These are phyloP conservation scores for Dermolepida albohirtum DNA, from an alignment of 2,888 invertebrate genomes.

Conservation along the genomic window DNA sequence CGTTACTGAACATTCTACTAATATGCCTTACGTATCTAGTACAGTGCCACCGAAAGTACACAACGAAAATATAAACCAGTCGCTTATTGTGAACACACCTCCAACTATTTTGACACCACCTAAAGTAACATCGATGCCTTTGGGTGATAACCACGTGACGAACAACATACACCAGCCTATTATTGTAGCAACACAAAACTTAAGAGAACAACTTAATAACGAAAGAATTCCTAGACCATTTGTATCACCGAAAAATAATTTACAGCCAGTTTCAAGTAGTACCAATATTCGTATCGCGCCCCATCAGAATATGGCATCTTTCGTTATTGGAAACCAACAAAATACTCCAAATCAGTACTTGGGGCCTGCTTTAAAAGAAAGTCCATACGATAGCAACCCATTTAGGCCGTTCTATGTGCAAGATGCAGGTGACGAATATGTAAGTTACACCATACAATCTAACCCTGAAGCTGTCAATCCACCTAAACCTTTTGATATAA, in stretches of 20 bases:
- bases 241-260: conserved; percentile 53
- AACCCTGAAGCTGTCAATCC: conserved; percentile 25
- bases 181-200: conserved; percentile 62
- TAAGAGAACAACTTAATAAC: conserved; percentile 62
- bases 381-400: conserved; percentile 63
- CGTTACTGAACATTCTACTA: not conserved
- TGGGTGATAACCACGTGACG: conserved; percentile 62
- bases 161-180: conserved; percentile 53
- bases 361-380: conserved; percentile 67
- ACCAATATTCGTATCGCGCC: conserved; percentile 74
- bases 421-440: conserved; percentile 41
- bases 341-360: conserved; percentile 63
- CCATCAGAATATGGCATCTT: conserved; percentile 74
- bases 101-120: conserved; percentile 43
- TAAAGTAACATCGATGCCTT: conserved; percentile 63
- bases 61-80: conserved; percentile 13
- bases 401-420: conserved; percentile 57
- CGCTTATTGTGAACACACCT: conserved; percentile 35
- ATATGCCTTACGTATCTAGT: not conserved
- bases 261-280: conserved; percentile 68
- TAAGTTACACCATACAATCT: conserved; percentile 42
- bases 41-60: too few species aligned
- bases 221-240: conserved; percentile 60
- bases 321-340: conserved; percentile 74
- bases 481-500: conserved; percentile 45